These are phyloP conservation scores for Poeciliopsis prolifica DNA, from an alignment of 2,113 vertebrate genomes.

Conservation along the genomic window DNA sequence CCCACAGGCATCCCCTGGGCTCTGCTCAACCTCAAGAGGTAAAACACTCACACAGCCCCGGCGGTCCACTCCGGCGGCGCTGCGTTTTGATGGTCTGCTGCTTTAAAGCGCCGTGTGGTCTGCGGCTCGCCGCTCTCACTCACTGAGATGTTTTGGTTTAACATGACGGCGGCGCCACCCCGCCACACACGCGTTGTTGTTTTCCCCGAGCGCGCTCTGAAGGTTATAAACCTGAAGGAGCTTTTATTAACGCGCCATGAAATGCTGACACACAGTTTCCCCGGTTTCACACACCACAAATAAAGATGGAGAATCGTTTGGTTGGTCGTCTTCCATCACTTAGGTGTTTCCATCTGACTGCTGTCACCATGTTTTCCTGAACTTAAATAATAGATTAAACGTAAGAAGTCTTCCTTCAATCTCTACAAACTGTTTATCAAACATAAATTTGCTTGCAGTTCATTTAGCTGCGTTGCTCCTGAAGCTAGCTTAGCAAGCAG, in stretches of 20 bases:
- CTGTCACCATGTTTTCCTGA: neutral
- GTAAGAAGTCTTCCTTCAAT: neutral
- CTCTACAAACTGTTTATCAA: neutral
- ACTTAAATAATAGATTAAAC: neutral
- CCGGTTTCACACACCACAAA: neutral
- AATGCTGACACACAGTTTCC: neutral
- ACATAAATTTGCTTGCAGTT: neutral
- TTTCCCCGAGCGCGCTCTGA: conserved; percentile 15
- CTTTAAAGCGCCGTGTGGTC: conserved; percentile 48
- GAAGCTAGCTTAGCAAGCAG: too few relatives aligned
- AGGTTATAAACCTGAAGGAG: conserved; percentile 15
- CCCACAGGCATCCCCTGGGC: conserved; percentile 98
- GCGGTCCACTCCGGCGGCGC: conserved; percentile 16
- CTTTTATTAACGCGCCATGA: conserved; percentile 22
- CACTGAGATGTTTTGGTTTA: conserved; percentile 35
- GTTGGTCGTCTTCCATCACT: neutral
- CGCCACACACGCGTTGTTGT: conserved; percentile 14
- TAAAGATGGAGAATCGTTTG: neutral
- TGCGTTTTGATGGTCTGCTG: conserved; percentile 36
- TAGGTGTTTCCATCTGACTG: neutral
- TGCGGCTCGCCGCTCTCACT: conserved; percentile 9
- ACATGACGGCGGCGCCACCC: conserved; percentile 21
- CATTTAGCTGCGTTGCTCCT: too few relatives aligned
- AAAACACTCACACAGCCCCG: conserved; percentile 44
- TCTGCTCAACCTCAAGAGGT: conserved; percentile 98